Conservation (phyloP, 1,140 invertebrate species). For the Zaprionus nigranus region DNA sequence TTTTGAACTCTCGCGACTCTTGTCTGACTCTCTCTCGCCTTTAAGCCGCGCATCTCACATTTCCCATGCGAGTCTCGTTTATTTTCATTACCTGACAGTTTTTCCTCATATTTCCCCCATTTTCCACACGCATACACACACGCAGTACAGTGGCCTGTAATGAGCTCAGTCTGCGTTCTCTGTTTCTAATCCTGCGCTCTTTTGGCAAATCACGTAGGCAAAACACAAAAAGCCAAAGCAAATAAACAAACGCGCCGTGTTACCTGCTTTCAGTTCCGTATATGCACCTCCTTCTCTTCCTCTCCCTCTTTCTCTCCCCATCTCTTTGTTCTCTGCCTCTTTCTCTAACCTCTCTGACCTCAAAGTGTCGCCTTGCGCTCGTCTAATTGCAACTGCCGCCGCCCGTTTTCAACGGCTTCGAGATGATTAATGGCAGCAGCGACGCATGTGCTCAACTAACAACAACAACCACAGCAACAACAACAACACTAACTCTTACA, state of each 20-base stretch:
- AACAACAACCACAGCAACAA: constrained; percentile 9
- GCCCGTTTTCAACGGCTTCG: constrained; percentile 21
- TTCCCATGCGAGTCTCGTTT: constrained; percentile 27
- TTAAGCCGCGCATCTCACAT: neutral
- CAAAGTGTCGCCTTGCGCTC: constrained; percentile 36
- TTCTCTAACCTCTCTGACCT: constrained; percentile 4
- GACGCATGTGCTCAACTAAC: constrained; percentile 15
- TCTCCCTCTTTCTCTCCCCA: constrained; percentile 31
- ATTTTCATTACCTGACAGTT: constrained; percentile 36
- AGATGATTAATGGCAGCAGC: constrained; percentile 68
- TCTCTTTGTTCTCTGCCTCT: neutral
- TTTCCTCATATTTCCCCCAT: constrained; percentile 3
- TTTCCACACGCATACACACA: constrained; percentile 16
- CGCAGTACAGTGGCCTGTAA: constrained; percentile 20
- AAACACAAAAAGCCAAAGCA: constrained; percentile 33
- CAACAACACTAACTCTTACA: constrained; percentile 7
- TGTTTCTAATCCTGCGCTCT: constrained; percentile 53
- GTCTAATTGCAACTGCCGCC: constrained; percentile 55
- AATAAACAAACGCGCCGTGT: constrained; percentile 33
- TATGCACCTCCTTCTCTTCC: neutral
- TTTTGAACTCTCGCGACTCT: constrained; percentile 17
- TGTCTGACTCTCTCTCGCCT: neutral
- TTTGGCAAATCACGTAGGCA: constrained; percentile 73
- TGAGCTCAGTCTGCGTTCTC: constrained; percentile 15
- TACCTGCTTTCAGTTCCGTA: constrained; percentile 1